Evolutionary conservation across 2,888 invertebrate genomes (phyloP).

Genomic region (Dermolepida albohirtum): DNA sequence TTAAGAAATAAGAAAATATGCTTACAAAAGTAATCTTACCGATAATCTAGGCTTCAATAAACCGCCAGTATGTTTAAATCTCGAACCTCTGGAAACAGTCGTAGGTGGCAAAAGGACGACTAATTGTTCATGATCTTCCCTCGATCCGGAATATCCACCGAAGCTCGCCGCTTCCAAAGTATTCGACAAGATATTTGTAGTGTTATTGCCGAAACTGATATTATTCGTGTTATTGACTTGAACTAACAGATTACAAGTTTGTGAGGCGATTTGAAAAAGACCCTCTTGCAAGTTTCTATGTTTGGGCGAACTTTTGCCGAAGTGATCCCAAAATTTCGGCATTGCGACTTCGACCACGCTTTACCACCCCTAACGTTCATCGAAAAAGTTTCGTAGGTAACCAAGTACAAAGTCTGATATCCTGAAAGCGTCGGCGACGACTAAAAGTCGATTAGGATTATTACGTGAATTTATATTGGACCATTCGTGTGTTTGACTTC

Average conservation of each 20-base stretch:
- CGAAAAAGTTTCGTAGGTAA: not conserved
- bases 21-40: slow-evolving; percentile 63
- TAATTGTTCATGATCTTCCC: slow-evolving; percentile 55
- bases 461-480: not conserved
- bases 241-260: slow-evolving; percentile 81
- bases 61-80: slow-evolving; percentile 48
- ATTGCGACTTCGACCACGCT: slow-evolving; percentile 56
- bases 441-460: slow-evolving; percentile 1
- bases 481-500: slow-evolving; percentile 9
- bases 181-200: slow-evolving; percentile 73
- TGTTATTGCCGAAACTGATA: slow-evolving; percentile 75
- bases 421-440: too few relatives aligned
- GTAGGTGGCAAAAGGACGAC: slow-evolving; percentile 71
- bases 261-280: slow-evolving; percentile 81
- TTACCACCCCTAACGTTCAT: slow-evolving; percentile 3
- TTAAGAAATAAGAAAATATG: too few relatives aligned
- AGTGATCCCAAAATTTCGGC: slow-evolving; percentile 74
- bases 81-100: slow-evolving; percentile 47
- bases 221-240: slow-evolving; percentile 83
- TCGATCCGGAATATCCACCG: slow-evolving; percentile 29
- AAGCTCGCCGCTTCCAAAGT: slow-evolving; percentile 54
- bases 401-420: too few relatives aligned
- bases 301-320: slow-evolving; percentile 65
- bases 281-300: slow-evolving; percentile 79
- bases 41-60: slow-evolving; percentile 70